Conservation (phyloP, 2,113 vertebrate genomes). For the Centropristis striata region DNA sequence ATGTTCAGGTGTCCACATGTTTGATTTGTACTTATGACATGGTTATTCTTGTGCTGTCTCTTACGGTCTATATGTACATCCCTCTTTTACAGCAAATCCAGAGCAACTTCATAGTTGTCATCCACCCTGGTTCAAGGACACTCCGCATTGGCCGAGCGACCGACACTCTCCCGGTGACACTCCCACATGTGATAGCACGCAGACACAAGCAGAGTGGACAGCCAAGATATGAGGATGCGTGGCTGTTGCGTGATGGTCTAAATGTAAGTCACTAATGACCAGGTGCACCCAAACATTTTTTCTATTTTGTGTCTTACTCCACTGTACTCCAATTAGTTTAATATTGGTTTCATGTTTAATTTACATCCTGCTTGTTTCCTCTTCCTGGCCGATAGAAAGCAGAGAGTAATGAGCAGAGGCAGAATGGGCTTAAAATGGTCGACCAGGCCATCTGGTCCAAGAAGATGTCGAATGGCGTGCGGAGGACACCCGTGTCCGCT, state of each 20-base stretch:
- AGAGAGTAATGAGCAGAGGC: conserved; percentile 97
- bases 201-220: conserved; percentile 93
- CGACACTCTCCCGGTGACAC: conserved; percentile 90
- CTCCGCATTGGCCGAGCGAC: conserved; percentile 94
- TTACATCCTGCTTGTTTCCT: not conserved
- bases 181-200: conserved; percentile 94
- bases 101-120: conserved; percentile 95
- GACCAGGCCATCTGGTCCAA: conserved; percentile 99
- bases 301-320: not conserved
- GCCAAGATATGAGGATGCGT: conserved; percentile 88
- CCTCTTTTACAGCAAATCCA: conserved; percentile 92
- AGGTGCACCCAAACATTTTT: not conserved
- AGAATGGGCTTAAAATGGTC: conserved; percentile 99
- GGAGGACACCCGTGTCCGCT: conserved; percentile 94
- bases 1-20: not conserved
- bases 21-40: not conserved
- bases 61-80: not conserved
- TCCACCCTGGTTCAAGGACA: conserved; percentile 93
- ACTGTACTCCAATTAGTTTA: not conserved
- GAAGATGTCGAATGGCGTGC: conserved; percentile 98
- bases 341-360: not conserved
- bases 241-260: conserved; percentile 93
- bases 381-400: conserved; percentile 86
- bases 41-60: not conserved
- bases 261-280: conserved; percentile 84